Evolutionary conservation across 2,797 vertebrate species (phyloP).

Genomic region (Leuciscus waleckii): DNA sequence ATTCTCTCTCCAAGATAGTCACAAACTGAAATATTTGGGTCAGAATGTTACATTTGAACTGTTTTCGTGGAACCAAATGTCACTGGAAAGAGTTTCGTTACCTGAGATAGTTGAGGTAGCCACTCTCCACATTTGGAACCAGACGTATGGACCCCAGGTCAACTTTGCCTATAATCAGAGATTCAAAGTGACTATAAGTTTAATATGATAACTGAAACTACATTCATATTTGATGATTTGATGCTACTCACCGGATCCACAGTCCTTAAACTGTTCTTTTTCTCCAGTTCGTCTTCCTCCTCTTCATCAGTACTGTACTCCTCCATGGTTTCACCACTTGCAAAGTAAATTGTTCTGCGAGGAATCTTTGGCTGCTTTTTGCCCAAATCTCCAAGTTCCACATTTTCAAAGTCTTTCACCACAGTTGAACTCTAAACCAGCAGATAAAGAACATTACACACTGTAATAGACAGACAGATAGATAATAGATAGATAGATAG

Average conservation of each 20-base stretch:
- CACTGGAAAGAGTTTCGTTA: constrained; percentile 64
- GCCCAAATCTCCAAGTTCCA: constrained; percentile 86
- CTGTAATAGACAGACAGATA: not conserved
- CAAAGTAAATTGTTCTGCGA: constrained; percentile 93
- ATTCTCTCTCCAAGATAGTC: constrained; percentile 97
- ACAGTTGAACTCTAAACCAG: constrained; percentile 68
- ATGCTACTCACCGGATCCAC: constrained; percentile 85
- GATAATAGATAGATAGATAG: not conserved
- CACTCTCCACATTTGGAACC: constrained; percentile 97
- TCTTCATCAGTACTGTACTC: constrained; percentile 98
- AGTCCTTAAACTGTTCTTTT: constrained; percentile 80
- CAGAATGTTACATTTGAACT: not conserved
- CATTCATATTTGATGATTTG: not conserved
- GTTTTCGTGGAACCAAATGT: not conserved
- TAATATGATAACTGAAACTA: not conserved
- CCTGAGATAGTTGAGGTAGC: constrained; percentile 94
- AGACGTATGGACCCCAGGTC: constrained; percentile 96
- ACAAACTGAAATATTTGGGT: constrained; percentile 81
- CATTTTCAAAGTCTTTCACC: constrained; percentile 85
- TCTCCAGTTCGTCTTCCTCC: constrained; percentile 81
- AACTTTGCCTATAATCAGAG: constrained; percentile 86
- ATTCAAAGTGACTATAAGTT: constrained; percentile 28
- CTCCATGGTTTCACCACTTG: constrained; percentile 98
- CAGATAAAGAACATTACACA: not conserved
- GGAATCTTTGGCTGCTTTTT: constrained; percentile 84